phyloP scores from a whole-genome alignment of 2,113 vertebrate genomes.

The Collichthys lucidus region DNA sequence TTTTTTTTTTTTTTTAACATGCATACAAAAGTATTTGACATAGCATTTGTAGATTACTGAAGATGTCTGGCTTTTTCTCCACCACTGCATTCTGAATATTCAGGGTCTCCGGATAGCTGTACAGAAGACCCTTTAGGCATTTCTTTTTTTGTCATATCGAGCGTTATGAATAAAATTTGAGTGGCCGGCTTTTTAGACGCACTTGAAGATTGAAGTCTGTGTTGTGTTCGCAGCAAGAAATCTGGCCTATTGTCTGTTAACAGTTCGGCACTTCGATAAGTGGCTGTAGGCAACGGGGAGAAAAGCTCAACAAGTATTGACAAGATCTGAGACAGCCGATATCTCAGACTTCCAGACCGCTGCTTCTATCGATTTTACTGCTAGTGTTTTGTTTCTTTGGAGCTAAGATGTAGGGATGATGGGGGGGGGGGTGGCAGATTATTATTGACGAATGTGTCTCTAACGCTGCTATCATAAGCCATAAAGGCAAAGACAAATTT shows the following conservation, averaged over 20 bases:
- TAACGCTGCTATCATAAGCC: too few relatives aligned
- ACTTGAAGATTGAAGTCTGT: background rate
- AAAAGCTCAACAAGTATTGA: conserved; percentile 53
- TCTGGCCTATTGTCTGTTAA: conserved; percentile 39
- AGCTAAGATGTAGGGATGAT: conserved; percentile 10
- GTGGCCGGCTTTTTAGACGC: conserved; percentile 7
- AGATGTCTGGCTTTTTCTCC: background rate
- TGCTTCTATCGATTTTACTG: conserved; percentile 35
- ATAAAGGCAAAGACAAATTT: too few relatives aligned
- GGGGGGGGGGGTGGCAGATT: background rate
- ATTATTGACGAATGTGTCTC: background rate
- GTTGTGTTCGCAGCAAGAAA: conserved; percentile 35
- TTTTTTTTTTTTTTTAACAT: background rate
- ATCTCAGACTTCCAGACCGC: conserved; percentile 37
- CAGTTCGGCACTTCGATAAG: conserved; percentile 27
- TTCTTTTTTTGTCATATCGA: background rate
- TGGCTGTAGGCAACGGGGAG: conserved; percentile 22
- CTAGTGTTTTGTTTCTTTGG: conserved; percentile 42
- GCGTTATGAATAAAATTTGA: background rate
- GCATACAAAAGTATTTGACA: background rate
- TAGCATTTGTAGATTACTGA: background rate
- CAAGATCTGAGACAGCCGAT: conserved; percentile 36
- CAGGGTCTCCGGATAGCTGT: background rate
- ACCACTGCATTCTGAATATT: background rate
- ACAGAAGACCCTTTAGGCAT: background rate